A percentile compares a stretch with the other conserved stretches of the same genome.
Evolutionary conservation across 2,888 invertebrate species (phyloP).

Genomic region (Sthenelais limicola): DNA sequence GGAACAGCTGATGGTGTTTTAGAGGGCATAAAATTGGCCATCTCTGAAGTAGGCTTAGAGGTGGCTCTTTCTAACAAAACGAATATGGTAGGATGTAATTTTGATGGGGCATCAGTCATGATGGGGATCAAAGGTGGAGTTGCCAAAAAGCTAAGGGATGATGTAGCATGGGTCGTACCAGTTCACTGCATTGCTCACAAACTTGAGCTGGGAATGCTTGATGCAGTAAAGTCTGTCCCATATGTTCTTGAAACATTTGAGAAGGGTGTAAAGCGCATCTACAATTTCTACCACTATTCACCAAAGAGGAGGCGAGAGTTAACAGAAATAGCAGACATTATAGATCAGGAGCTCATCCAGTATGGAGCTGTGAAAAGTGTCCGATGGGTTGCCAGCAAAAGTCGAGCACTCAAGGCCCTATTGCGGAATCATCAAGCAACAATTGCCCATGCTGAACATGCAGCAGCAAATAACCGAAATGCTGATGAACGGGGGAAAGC

Average conservation of each 20-base stretch:
- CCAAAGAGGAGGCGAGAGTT: neutral
- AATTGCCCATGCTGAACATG: neutral
- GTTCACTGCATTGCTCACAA: neutral
- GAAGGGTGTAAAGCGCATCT: neutral
- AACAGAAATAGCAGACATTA: neutral
- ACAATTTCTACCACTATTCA: conserved; percentile 1
- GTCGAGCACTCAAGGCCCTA: neutral
- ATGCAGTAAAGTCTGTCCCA: neutral
- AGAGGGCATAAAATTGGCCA: neutral
- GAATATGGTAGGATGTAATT: neutral
- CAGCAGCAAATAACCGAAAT: neutral
- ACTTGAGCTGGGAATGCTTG: neutral
- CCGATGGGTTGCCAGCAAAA: neutral
- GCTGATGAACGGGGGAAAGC: neutral
- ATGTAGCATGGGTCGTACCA: neutral
- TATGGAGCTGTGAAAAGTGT: neutral
- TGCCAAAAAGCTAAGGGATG: neutral
- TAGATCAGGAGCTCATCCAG: neutral
- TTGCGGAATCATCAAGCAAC: neutral
- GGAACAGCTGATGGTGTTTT: neutral
- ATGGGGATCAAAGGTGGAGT: neutral
- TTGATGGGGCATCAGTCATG: neutral
- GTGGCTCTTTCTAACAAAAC: neutral
- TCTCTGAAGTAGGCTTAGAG: neutral
- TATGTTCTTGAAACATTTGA: neutral